These are phyloP conservation scores for Conus betulinus DNA, from an alignment of 1,140 invertebrate species.

Conservation along the genomic window DNA sequence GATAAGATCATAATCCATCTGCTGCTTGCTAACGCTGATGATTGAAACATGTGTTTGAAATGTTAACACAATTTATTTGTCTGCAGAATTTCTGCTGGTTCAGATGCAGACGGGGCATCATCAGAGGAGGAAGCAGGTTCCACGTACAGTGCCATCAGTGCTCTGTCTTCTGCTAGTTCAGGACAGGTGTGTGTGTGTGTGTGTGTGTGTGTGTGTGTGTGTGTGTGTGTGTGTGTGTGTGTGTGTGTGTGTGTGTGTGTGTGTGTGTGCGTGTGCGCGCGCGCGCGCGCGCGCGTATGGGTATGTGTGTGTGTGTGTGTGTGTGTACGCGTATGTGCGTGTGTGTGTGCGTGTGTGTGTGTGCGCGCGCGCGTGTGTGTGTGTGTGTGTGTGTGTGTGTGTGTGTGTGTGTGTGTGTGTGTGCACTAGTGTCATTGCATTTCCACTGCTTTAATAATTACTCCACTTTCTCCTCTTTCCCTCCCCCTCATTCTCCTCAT, in stretches of 20 bases:
- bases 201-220: conserved; percentile 18
- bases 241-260: neutral
- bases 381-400: conserved; percentile 16
- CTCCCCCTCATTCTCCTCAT: no score
- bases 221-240: conserved; percentile 20
- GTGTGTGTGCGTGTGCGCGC: neutral
- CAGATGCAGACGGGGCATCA: neutral
- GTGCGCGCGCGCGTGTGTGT: neutral
- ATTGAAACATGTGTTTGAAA: no score
- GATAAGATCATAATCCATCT: no score
- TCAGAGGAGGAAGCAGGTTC: neutral
- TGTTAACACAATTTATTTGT: no score
- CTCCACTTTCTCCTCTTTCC: no score
- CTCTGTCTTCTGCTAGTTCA: neutral
- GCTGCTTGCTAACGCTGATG: no score
- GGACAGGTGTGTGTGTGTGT: neutral
- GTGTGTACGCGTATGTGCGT: conserved; percentile 11
- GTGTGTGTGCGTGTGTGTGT: conserved; percentile 11
- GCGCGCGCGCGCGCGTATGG: neutral
- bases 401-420: conserved; percentile 22
- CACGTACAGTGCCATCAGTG: neutral
- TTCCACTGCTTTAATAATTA: no score
- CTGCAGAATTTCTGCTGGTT: neutral
- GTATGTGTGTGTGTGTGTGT: neutral
- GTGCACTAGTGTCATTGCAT: neutral